These are phyloP conservation scores for Andinoacara biseriatus DNA, from an alignment of 2,113 vertebrate species.

Conservation along the genomic window DNA sequence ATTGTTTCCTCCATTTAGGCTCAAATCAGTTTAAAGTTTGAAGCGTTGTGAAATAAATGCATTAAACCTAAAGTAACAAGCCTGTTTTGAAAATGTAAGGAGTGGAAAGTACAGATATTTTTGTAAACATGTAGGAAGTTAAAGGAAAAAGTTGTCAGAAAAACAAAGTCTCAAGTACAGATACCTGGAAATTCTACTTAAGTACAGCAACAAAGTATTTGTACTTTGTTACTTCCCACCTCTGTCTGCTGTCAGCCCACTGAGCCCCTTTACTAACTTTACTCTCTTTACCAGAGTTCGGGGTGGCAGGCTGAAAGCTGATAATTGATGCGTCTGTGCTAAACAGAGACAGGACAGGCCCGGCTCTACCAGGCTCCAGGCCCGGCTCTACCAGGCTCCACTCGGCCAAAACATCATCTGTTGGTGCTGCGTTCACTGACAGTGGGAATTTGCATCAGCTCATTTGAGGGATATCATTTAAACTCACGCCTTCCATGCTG, in stretches of 20 bases:
- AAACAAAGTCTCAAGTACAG: too few relatives aligned
- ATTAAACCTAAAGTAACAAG: too few relatives aligned
- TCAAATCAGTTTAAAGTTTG: too few relatives aligned
- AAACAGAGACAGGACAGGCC: constrained; percentile 12
- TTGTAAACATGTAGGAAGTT: too few relatives aligned
- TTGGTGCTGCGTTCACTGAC: background rate
- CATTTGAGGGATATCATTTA: background rate
- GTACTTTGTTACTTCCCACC: too few relatives aligned
- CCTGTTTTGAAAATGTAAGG: too few relatives aligned
- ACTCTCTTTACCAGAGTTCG: background rate
- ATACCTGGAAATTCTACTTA: too few relatives aligned
- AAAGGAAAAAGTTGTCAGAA: too few relatives aligned
- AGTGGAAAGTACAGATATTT: too few relatives aligned
- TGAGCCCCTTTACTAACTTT: background rate
- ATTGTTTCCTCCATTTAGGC: too few relatives aligned
- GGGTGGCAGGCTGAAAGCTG: background rate
- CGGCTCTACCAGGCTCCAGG: constrained; percentile 1
- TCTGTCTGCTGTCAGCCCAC: background rate
- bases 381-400: constrained; percentile 26
- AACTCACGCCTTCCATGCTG: background rate
- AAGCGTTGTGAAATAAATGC: too few relatives aligned
- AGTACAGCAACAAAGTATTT: too few relatives aligned
- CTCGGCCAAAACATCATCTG: constrained; percentile 31
- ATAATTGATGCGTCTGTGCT: constrained; percentile 21
- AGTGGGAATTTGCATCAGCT: background rate